phyloP scores from a whole-genome alignment of 1,140 invertebrate genomes.

The Maconellicoccus hirsutus region DNA sequence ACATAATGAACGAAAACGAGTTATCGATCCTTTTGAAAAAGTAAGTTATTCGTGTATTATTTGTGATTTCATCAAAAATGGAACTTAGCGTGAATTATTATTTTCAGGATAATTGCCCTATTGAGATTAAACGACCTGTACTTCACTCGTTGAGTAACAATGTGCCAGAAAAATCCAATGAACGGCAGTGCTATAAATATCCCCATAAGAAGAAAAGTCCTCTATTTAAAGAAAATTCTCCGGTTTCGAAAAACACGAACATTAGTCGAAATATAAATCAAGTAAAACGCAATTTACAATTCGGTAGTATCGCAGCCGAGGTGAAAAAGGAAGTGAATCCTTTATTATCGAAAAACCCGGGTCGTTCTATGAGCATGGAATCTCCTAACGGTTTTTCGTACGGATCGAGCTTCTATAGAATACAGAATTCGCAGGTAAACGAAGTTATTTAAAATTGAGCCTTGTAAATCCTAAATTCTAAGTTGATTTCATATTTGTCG shows the following conservation, averaged over 20 bases:
- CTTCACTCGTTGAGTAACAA: neutral
- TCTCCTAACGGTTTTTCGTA: neutral
- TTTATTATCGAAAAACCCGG: neutral
- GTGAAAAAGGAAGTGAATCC: neutral
- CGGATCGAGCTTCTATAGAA: slow-evolving; percentile 28
- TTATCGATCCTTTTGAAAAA: neutral
- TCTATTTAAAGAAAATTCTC: slow-evolving; percentile 26
- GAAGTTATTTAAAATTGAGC: too few species aligned
- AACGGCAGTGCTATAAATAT: neutral
- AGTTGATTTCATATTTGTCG: neutral
- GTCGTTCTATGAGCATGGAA: neutral
- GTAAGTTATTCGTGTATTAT: neutral
- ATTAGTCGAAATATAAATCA: neutral
- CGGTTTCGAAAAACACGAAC: slow-evolving; percentile 20
- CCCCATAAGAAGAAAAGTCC: slow-evolving; percentile 19
- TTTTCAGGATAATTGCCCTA: neutral
- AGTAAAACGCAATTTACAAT: slow-evolving; percentile 12
- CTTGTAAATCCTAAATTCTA: neutral
- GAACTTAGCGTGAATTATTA: neutral
- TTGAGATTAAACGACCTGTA: neutral
- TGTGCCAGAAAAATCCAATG: neutral
- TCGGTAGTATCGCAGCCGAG: neutral
- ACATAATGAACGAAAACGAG: neutral
- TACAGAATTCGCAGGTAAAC: slow-evolving; percentile 30
- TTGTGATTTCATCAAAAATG: neutral